phyloP scores from a whole-genome alignment of 2,888 invertebrate genomes.

The Sphinx pinastri region DNA sequence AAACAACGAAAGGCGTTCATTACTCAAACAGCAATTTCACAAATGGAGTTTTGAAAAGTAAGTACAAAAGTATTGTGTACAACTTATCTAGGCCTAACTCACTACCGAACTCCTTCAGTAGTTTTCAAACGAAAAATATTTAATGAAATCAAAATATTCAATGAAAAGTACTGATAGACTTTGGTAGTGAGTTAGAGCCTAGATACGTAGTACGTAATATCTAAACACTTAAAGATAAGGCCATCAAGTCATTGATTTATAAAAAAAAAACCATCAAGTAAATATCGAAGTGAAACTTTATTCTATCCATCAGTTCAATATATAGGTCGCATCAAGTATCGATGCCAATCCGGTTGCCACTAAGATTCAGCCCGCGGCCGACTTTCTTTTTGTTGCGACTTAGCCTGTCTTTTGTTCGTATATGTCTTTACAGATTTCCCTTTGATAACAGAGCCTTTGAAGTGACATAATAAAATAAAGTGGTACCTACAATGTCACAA shows the following conservation, averaged over 20 bases:
- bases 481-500: not conserved
- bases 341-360: slow-evolving; percentile 13
- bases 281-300: not conserved
- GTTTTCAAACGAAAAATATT: too few species aligned
- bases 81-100: too few species aligned
- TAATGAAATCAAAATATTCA: too few species aligned
- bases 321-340: slow-evolving; percentile 19
- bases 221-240: not conserved
- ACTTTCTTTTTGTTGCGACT: slow-evolving; percentile 16
- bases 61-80: too few species aligned
- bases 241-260: too few species aligned
- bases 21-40: not conserved
- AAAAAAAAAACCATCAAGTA: not conserved
- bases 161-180: too few species aligned
- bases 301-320: slow-evolving; percentile 14
- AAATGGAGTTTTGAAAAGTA: not conserved
- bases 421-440: slow-evolving; percentile 1
- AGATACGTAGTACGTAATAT: not conserved
- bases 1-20: not conserved
- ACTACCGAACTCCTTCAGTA: too few species aligned
- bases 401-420: slow-evolving; percentile 5
- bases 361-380: slow-evolving; percentile 23
- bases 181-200: not conserved
- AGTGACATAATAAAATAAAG: not conserved
- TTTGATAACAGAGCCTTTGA: slow-evolving; percentile 11